Base-by-base conservation (phyloP, 30 jellyfish, hydroid and myxozoan species). In the Aurelia sp. region DNA sequence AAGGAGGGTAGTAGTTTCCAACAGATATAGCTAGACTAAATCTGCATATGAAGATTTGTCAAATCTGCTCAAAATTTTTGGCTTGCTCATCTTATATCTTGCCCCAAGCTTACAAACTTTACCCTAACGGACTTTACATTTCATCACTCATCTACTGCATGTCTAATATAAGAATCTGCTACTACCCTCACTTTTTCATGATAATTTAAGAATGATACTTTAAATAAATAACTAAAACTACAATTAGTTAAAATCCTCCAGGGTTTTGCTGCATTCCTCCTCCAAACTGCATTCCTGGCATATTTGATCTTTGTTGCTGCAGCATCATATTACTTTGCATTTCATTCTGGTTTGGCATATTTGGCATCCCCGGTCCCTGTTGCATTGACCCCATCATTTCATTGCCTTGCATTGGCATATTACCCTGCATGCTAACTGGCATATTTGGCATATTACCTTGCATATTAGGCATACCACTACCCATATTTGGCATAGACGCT, bases 291-390 rank as follows among this genome's bases (percentile, higher is more conserved):
- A 82, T 68, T 8, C 86, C 86, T 15, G 30, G 89, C 89, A 78
- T 69, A 15, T 78, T 67, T 8, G 86, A 27, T 55, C 87, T 63
- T 61, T 71, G 92, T 50, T 86, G 96, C 4, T 84, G 84, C 87
- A 86, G 76, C 96, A 86, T 76, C 88, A 86, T 74, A 67, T 74
- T 77, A 67, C 47, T 72, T 60, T 67, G 86, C 64, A 86, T 55
- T 7, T 86, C 96, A 67, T 58, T 77, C 58, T 76, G 96, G 27
- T 79, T 77, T 8, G 86, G 22, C 86, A 86, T 66, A 47, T 86
- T 86, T 21, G 96, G 96, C 81, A 82, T 74, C 10, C 92, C 84
- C 12, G 70, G 92, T 69, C 92, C 84, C 21, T 82, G 92, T 69
- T 69, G 92, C 92, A 82, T 82, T 4, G 80, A 38, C 31, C 61